Conservation (phyloP, 2,113 vertebrate species). For the Brevimyrus niger region DNA sequence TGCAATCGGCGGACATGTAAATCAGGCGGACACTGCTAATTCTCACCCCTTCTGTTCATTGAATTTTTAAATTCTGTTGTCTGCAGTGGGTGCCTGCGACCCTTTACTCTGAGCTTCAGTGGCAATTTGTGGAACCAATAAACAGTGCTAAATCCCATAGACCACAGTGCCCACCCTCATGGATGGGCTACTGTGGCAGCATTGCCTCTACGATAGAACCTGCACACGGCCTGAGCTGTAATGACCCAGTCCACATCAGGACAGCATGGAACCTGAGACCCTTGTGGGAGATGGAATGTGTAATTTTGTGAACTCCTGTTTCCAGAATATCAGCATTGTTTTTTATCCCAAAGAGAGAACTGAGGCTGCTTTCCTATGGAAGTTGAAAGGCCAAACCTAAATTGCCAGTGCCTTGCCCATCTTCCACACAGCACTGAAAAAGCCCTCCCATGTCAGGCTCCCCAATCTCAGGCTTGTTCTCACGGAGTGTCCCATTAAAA, state of each 20-base stretch:
- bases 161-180: too few species aligned
- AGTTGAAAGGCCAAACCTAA: neutral
- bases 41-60: too few species aligned
- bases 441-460: neutral
- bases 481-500: neutral
- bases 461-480: neutral
- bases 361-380: neutral
- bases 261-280: slow-evolving; percentile 11
- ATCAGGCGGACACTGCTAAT: too few species aligned
- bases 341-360: neutral
- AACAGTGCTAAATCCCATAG: too few species aligned
- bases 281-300: slow-evolving; percentile 7
- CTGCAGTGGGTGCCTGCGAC: too few species aligned
- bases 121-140: too few species aligned
- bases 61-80: too few species aligned
- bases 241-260: slow-evolving; percentile 9
- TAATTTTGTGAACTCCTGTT: neutral
- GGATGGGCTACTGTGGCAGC: too few species aligned
- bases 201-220: slow-evolving; percentile 61
- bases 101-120: too few species aligned
- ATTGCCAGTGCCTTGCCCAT: neutral
- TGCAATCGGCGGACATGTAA: too few species aligned
- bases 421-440: neutral
- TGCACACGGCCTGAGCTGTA: slow-evolving; percentile 63
- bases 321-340: neutral